phyloP scores from a whole-genome alignment of 2,113 vertebrate genomes.

The Bambusicola thoracicus region DNA sequence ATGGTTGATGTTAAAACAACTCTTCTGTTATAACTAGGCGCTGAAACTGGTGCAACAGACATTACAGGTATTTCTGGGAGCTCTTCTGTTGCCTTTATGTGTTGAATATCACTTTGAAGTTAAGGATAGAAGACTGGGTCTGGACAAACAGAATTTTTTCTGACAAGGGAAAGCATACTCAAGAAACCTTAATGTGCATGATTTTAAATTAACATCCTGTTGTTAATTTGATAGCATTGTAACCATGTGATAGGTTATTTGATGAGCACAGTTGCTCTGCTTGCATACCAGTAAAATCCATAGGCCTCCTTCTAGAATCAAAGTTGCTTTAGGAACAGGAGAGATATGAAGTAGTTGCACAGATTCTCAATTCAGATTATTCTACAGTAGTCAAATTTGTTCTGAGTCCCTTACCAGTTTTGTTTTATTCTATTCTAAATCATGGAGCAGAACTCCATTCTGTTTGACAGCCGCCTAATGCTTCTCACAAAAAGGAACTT shows the following conservation, averaged over 20 bases:
- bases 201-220: background rate
- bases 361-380: background rate
- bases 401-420: background rate
- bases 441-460: background rate
- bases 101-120: background rate
- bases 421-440: background rate
- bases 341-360: background rate
- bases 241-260: background rate
- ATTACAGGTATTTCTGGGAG: background rate
- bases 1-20: background rate
- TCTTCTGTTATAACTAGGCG: background rate
- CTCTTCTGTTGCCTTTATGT: background rate
- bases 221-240: background rate
- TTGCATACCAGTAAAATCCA: background rate
- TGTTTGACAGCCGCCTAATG: too few relatives aligned
- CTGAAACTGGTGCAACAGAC: background rate
- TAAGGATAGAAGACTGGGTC: background rate
- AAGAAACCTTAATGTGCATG: background rate
- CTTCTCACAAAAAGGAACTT: too few relatives aligned
- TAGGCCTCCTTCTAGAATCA: background rate
- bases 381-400: background rate
- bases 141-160: background rate
- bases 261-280: background rate
- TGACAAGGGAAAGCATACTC: accelerated
- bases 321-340: background rate